phyloP scores from a whole-genome alignment of 1,140 invertebrate genomes.

The Pygmarrhopalites habei region DNA sequence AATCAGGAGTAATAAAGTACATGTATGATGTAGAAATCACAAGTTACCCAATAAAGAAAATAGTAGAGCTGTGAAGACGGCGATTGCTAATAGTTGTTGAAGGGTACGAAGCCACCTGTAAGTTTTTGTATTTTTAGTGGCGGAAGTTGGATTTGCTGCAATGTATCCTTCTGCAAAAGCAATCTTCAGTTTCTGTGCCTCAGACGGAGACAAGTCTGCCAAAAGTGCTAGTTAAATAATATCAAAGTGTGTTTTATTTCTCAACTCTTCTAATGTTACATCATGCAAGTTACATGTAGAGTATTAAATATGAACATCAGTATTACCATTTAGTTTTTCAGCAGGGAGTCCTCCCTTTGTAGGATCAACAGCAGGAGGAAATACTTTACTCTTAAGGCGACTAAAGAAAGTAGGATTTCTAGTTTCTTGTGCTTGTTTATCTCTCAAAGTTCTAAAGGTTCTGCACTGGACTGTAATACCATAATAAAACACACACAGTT shows the following conservation, averaged over 20 bases:
- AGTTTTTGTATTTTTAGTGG: conserved; percentile 48
- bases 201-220: conserved; percentile 45
- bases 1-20: neutral
- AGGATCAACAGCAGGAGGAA: conserved; percentile 40
- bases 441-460: conserved; percentile 66
- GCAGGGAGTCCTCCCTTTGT: conserved; percentile 13
- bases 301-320: conserved; percentile 4
- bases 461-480: conserved; percentile 18
- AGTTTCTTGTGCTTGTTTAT: conserved; percentile 57
- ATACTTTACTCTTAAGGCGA: conserved; percentile 37
- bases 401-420: conserved; percentile 54
- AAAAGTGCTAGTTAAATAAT: conserved; percentile 40
- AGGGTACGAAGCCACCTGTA: conserved; percentile 62
- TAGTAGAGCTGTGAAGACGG: conserved; percentile 66
- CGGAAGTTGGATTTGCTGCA: conserved; percentile 33
- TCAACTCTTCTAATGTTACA: conserved; percentile 6
- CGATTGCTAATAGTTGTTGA: conserved; percentile 61
- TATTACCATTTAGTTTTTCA: conserved; percentile 29
- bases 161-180: conserved; percentile 84
- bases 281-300: neutral
- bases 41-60: conserved; percentile 59
- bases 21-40: neutral
- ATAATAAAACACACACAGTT: neutral
- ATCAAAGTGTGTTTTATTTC: conserved; percentile 8
- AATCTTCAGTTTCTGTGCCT: conserved; percentile 68